phyloP scores from a whole-genome alignment of 2,113 vertebrate genomes.

The Microtus richardsoni region DNA sequence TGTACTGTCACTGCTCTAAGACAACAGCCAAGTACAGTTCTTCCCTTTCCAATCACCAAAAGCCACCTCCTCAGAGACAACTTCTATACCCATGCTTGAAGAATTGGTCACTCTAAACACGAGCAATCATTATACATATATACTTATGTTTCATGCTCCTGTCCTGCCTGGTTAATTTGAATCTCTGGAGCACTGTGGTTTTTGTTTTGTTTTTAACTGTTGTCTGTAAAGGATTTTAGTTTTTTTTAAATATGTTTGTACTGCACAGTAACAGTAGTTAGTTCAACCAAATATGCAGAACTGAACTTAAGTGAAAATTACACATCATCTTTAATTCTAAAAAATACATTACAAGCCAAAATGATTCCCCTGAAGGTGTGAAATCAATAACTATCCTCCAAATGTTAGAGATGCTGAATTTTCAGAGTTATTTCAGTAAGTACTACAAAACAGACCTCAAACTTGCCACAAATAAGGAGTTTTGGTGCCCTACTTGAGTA shows the following conservation, averaged over 20 bases:
- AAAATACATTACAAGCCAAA: slow-evolving; percentile 21
- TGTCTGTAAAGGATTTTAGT: not conserved
- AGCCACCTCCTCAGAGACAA: slow-evolving; percentile 31
- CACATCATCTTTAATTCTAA: not conserved
- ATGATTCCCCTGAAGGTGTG: not conserved
- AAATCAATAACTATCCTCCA: slow-evolving; percentile 7
- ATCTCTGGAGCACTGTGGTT: slow-evolving; percentile 18
- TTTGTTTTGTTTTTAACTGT: not conserved
- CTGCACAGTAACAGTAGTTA: not conserved
- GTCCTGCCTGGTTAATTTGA: not conserved
- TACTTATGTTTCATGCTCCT: not conserved
- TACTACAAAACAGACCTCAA: slow-evolving; percentile 22
- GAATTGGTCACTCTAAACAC: not conserved
- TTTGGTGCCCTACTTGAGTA: not conserved
- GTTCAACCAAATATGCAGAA: not conserved
- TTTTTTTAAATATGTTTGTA: not conserved
- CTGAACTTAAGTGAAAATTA: not conserved
- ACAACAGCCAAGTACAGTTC: not conserved
- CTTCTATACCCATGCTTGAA: not conserved
- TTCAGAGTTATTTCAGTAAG: not conserved
- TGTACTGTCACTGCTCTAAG: not conserved
- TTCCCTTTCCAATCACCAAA: slow-evolving; percentile 43
- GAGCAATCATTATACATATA: not conserved
- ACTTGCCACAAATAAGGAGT: not conserved
- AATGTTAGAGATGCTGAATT: not conserved